A percentile compares a stretch with the other conserved stretches of the same genome.
Conservation (phyloP, 2,113 vertebrate genomes). For the Syngnathus typhle region DNA sequence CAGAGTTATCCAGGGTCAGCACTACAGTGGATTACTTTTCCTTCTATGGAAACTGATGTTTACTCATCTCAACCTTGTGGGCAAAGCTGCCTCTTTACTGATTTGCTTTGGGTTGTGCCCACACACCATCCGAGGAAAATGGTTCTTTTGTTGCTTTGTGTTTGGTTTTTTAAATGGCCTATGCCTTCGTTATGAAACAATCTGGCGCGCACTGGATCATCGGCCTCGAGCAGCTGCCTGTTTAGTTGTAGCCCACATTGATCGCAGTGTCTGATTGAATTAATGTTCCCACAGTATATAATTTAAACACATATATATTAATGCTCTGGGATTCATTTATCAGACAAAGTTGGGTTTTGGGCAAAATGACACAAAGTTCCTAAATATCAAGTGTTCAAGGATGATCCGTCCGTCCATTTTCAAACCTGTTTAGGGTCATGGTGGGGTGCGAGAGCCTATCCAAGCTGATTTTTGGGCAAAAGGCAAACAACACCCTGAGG, state of each 20-base stretch:
- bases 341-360: not conserved
- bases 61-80: constrained; percentile 52
- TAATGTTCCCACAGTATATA: constrained; percentile 20
- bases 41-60: constrained; percentile 50
- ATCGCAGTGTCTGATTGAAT: constrained; percentile 18
- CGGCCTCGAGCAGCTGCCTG: constrained; percentile 25
- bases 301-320: constrained; percentile 8
- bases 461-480: too few species aligned
- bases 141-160: constrained; percentile 16
- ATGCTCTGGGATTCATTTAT: not conserved
- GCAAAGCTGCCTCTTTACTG: constrained; percentile 37
- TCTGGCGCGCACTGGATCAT: constrained; percentile 9
- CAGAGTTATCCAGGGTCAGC: constrained; percentile 51
- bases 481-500: too few species aligned
- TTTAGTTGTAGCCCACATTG: constrained; percentile 16
- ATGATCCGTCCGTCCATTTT: too few species aligned
- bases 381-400: not conserved
- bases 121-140: constrained; percentile 39
- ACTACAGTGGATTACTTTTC: constrained; percentile 50
- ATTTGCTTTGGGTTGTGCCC: constrained; percentile 51
- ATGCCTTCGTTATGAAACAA: constrained; percentile 39
- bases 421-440: too few species aligned
- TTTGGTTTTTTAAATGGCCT: constrained; percentile 47
- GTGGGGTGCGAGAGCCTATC: too few species aligned
- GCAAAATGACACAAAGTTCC: not conserved